Conservation (phyloP, 2,113 vertebrate genomes). For the Hyperopisus bebe region DNA sequence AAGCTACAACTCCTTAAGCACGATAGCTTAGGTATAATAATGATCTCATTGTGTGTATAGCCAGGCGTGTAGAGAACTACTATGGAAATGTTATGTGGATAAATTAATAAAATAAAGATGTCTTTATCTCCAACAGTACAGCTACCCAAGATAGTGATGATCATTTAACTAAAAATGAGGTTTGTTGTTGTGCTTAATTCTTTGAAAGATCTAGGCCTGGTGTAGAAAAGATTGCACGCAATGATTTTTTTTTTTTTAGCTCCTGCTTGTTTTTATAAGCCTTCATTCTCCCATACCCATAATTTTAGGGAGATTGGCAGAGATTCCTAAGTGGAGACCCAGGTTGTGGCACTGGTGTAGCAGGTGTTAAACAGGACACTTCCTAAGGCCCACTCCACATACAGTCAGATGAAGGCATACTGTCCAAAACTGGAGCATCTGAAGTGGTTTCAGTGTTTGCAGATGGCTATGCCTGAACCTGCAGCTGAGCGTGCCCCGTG, state of each 20-base stretch:
- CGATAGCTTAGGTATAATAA: neutral
- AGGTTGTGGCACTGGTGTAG: neutral
- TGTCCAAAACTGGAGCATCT: neutral
- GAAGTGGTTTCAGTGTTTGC: neutral
- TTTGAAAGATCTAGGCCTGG: neutral
- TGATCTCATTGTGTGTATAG: neutral
- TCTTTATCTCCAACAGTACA: neutral
- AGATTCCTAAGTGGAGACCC: neutral
- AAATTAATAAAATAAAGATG: neutral
- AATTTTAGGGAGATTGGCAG: neutral
- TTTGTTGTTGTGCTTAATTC: neutral
- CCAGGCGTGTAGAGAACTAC: neutral
- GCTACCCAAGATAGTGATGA: neutral
- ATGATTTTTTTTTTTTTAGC: neutral
- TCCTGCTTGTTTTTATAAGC: neutral
- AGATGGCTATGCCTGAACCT: neutral
- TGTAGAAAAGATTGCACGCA: neutral
- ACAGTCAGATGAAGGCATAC: neutral
- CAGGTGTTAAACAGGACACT: neutral
- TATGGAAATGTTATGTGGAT: neutral
- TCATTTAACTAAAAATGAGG: neutral
- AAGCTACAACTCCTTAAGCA: neutral
- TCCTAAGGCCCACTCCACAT: neutral
- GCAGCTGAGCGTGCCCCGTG: too few species aligned
- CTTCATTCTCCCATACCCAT: neutral